Percentiles rank a stretch among this genome's conserved stretches.
These are phyloP conservation scores for Aelia acuminata DNA, from an alignment of 2,888 invertebrate species.

Conservation along the genomic window DNA sequence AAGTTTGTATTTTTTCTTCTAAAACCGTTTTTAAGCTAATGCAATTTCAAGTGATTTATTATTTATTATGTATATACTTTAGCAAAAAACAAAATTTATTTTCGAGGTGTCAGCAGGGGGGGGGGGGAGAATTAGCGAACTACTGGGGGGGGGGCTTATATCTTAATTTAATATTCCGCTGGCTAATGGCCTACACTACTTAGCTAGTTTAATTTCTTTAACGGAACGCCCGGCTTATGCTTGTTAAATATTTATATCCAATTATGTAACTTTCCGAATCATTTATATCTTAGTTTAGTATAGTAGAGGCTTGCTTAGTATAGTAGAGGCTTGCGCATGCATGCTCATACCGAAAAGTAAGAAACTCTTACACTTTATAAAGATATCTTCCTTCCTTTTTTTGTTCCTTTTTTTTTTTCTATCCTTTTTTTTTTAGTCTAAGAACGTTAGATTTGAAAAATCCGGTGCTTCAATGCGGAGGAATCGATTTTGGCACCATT, in stretches of 20 bases:
- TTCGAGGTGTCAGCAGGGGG: neutral
- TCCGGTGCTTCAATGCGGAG: neutral
- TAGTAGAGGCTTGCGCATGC: neutral
- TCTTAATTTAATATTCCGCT: neutral
- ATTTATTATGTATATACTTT: too few relatives aligned
- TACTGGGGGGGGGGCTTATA: neutral
- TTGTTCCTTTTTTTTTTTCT: too few relatives aligned
- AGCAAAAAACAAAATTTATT: neutral
- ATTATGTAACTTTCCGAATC: neutral
- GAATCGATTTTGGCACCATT: constrained; percentile 26
- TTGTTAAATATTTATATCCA: neutral
- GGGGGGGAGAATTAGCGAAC: neutral
- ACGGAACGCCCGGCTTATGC: neutral
- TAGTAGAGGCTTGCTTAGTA: too few relatives aligned
- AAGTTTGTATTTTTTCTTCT: too few relatives aligned
- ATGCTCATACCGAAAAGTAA: neutral
- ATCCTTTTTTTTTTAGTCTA: too few relatives aligned
- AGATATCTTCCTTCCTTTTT: neutral
- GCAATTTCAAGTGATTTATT: too few relatives aligned
- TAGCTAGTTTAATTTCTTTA: neutral
- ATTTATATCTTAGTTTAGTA: neutral
- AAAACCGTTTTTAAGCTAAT: too few relatives aligned
- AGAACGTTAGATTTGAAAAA: neutral
- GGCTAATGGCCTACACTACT: neutral
- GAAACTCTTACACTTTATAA: neutral